Percentiles rank a stretch among this genome's conserved stretches.
Conservation (phyloP, 2,888 invertebrate species). For the Habrosyne pyritoides region DNA sequence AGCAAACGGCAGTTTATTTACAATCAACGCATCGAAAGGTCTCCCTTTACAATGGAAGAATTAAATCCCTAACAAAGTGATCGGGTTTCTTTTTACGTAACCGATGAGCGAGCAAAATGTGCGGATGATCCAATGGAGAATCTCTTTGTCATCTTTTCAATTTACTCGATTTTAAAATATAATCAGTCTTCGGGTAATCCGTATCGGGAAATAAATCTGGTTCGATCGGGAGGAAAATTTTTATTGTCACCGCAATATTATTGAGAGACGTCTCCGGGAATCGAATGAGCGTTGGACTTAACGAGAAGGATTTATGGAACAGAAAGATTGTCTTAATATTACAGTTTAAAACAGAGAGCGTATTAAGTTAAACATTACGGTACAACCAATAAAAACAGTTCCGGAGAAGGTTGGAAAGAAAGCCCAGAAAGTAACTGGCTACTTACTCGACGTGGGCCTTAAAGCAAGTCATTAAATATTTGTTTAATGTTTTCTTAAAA, state of each 20-base stretch:
- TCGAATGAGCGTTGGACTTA: background rate
- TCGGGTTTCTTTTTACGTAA: background rate
- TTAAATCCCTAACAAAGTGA: background rate
- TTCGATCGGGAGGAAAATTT: constrained; percentile 12
- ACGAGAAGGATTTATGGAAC: too few relatives aligned
- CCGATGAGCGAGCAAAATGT: background rate
- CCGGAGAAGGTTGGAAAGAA: too few relatives aligned
- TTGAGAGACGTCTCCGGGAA: background rate
- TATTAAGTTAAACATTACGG: too few relatives aligned
- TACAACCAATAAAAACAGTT: too few relatives aligned
- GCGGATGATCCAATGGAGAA: background rate
- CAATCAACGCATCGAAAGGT: background rate
- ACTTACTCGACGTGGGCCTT: too few relatives aligned
- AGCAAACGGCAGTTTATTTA: background rate
- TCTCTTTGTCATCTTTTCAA: constrained; percentile 20
- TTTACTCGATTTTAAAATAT: constrained; percentile 11
- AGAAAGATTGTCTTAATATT: too few relatives aligned
- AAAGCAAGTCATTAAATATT: too few relatives aligned
- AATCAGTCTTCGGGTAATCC: constrained; percentile 12
- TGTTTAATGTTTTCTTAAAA: too few relatives aligned
- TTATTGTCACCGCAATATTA: constrained; percentile 6
- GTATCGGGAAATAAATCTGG: constrained; percentile 11
- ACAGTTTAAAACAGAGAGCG: too few relatives aligned
- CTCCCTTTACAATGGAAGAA: background rate
- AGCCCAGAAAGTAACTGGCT: too few relatives aligned